Base-by-base conservation (phyloP, 2,888 invertebrate species). In the Ommatoiulus sabulosus region DNA sequence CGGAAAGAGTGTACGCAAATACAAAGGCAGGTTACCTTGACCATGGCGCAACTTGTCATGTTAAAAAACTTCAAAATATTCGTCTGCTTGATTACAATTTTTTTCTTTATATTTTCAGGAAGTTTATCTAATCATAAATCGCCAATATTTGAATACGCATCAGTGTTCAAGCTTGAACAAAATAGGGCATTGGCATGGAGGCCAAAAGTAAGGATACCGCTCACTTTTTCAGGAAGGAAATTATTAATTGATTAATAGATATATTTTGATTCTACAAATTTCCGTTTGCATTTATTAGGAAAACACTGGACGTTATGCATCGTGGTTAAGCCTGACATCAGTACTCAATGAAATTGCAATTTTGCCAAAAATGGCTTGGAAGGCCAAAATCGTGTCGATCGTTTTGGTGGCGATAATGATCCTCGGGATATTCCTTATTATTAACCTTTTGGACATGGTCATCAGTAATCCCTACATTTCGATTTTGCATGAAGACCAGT, bases 181-280 rank as follows among this genome's bases (percentile, higher is more conserved):
- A 52, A 15, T 52, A 0, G 17, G 4, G 15, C 52, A 52, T 52
- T 48, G 8, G 12, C 48, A 48, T 7, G 48, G 52, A 15, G 10
- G 52, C 0, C 10, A 52, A 63, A 20, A 63, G 63, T 20, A 20
- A 63, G 35, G 63, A n/a, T 63, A 6, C 0, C n/a, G 20, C 20
- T 63, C 63, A 15, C 20, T 63, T 20, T 63, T 63, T n/a, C 63
- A 15, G 63, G 63, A 63, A 57, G 63, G 63, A 63, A 63, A 63
- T 20, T 48, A 12, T 35, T 35, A 35, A 35, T 35, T 35, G 35
- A 35, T 35, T 3, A 48, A 12, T 48, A 48, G 15, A 7, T n/a
- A 63, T 20, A 3, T 20, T 63, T 10, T 63, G 63, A 63, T 63
- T 63, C 10, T 20, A 0, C 20, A 63, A 8, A 63, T 63, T 63